Evolutionary conservation across 2,888 invertebrate genomes (phyloP), one percentile per base, ranked within the genome.

Genomic region (Teleogryllus oceanicus): DNA sequence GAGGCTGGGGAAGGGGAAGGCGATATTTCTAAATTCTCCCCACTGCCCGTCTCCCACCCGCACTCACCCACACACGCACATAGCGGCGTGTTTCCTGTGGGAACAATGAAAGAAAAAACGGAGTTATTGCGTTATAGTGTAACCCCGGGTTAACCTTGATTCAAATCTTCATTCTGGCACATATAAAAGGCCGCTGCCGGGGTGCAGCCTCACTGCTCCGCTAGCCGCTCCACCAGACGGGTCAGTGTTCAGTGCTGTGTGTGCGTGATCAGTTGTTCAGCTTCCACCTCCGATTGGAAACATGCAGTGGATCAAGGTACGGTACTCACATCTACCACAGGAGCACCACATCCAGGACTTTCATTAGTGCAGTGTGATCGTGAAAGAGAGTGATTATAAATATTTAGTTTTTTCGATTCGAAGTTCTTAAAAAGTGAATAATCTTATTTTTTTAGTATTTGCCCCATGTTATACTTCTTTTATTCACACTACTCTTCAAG

Each of bases 61-160:
- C 62, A 62, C 62, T 62, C 62, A n/a, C 62, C n/a, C n/a, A 62
- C 62, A n/a, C 62, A 62, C 11, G 62, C n/a, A n/a, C n/a, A 16
- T 62, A 62, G 62, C 62, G 62, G n/a, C 62, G 62, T 62, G 62
- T 62, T 62, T 62, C 62, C 62, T 62, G 12, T 62, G 62, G 62
- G 62, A 62, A 62, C 62, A 62, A 62, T 62, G 62, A 62, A n/a
- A 62, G 62, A 62, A n/a, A 62, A n/a, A 62, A 62, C 62, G 62
- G 13, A 62, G 62, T 18, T 62, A 13, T 62, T 62, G 62, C 62
- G 62, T 62, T 62, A 62, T 4, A 62, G 62, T 62, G 62, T 62
- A 62, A 62, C 62, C 62, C 62, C 16, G 62, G 16, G 62, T 62
- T 62, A 62, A 62, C 62, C 62, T 62, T 62, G 62, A 62, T 62